Evolutionary conservation across 1,140 invertebrate genomes (phyloP).

Genomic region (Hylyphantes graminicola): DNA sequence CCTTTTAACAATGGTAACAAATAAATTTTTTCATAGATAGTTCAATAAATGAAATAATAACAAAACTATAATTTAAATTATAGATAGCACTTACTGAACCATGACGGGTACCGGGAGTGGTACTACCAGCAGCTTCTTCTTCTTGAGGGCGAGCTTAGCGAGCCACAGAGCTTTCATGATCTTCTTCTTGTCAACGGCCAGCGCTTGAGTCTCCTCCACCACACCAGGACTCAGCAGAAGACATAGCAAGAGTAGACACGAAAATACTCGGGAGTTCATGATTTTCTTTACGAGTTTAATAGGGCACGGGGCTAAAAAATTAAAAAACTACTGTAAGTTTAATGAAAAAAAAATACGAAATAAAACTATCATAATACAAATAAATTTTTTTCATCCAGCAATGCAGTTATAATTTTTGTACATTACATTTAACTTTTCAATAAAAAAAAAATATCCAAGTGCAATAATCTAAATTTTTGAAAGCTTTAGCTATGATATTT

Average conservation of each 20-base stretch:
- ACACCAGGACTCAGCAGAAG: slow-evolving; percentile 21
- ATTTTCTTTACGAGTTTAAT: slow-evolving; percentile 2
- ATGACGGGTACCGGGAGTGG: slow-evolving; percentile 48
- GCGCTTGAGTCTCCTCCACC: slow-evolving; percentile 25
- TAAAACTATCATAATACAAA: neutral
- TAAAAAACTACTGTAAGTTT: neutral
- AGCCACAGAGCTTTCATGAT: slow-evolving; percentile 55
- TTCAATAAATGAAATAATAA: too few species aligned
- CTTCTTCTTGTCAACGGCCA: slow-evolving; percentile 56
- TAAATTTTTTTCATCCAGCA: neutral
- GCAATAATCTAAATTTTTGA: neutral
- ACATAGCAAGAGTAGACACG: slow-evolving; percentile 8
- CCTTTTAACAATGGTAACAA: too few species aligned
- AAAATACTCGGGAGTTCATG: slow-evolving; percentile 33
- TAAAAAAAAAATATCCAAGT: neutral
- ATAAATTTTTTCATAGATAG: too few species aligned
- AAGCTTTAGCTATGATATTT: neutral
- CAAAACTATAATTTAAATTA: too few species aligned
- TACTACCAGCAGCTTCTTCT: slow-evolving; percentile 54
- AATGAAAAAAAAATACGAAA: neutral
- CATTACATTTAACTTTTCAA: neutral
- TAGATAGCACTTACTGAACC: slow-evolving; percentile 45
- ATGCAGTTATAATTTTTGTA: neutral
- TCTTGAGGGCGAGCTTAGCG: slow-evolving; percentile 49
- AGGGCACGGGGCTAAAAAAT: neutral